Conservation (phyloP, 2,113 vertebrate genomes). For the Hippopotamus amphibius region DNA sequence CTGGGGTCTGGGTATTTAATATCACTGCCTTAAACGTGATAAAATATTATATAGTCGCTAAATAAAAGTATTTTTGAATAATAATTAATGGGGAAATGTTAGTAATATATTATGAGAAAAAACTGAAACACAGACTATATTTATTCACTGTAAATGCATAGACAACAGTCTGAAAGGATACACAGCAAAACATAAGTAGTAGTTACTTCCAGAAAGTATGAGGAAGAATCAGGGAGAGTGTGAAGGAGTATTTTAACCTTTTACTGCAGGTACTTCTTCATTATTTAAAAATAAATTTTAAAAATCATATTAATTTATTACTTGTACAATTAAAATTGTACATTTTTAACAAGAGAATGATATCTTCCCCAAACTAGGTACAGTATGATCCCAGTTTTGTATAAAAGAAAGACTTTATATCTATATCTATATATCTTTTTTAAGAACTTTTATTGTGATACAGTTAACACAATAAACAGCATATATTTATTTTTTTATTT, state of each 20-base stretch:
- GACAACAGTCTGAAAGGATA: neutral
- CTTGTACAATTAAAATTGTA: neutral
- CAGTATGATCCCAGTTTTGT: neutral
- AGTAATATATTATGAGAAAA: neutral
- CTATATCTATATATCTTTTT: neutral
- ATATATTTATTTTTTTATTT: too few relatives aligned
- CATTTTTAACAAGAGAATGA: constrained; percentile 29
- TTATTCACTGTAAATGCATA: neutral
- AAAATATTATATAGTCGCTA: neutral
- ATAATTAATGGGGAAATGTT: neutral
- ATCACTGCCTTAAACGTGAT: neutral
- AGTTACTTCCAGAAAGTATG: neutral
- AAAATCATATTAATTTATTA: neutral
- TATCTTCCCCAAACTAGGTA: neutral
- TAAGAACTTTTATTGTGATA: too few relatives aligned
- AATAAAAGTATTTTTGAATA: constrained; percentile 17
- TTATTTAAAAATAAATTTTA: neutral
- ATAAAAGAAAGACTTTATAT: neutral
- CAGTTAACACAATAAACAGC: too few relatives aligned
- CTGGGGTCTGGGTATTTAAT: neutral
- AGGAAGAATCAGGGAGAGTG: neutral
- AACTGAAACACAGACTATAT: neutral
- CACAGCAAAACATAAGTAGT: neutral
- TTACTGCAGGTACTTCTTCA: neutral
- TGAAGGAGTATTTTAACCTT: neutral